Evolutionary conservation across 1,140 invertebrate species (phyloP), one percentile per base, ranked within the genome.

Genomic region (Gryllus bimaculatus): DNA sequence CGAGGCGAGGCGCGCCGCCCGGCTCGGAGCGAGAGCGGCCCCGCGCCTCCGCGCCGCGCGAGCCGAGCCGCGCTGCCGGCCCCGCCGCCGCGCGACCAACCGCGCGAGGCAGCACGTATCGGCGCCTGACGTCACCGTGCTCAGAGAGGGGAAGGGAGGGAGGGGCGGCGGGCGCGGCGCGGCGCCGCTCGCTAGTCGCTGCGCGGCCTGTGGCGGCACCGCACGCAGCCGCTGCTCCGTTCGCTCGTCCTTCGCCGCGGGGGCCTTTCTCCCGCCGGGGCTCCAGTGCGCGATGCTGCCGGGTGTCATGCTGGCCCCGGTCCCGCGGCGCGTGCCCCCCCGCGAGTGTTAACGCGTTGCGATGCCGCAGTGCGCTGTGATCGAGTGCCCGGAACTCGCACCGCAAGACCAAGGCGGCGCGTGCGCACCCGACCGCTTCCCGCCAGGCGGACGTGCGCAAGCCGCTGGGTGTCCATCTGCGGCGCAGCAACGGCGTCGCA

Each of bases 281-380:
- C n/a, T 66, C 10, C 10, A 66, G 54, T 66, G 54, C 54, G 54
- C 54, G 54, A 66, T 66, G 54, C 54, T 66, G n/a, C n/a, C 18
- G 54, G 54, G 18, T 13, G 54, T 3, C 1, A 7, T 66, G 26
- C 26, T 39, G 1, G 1, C 5, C 26, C 26, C 26, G 26, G 26
- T 39, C 26, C 26, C 26, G 26, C 26, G 26, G 26, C 1, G 26
- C 26, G n/a, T n/a, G 26, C 26, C 26, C 26, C 26, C 26, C 1
- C 26, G 26, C 26, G 1, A 5, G 26, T 66, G 54, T 66, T 13
- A 13, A 13, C 1, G 18, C 54, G 54, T 54, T 18, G 54, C 21
- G 81, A 89, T 89, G 89, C 89, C 89, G 82, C 89, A 90, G 85
- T 89, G 89, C 84, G 89, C 89, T 75, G 87, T 90, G 49, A 85